Conservation (phyloP, 2,888 invertebrate species). For the Lymantria dispar region DNA sequence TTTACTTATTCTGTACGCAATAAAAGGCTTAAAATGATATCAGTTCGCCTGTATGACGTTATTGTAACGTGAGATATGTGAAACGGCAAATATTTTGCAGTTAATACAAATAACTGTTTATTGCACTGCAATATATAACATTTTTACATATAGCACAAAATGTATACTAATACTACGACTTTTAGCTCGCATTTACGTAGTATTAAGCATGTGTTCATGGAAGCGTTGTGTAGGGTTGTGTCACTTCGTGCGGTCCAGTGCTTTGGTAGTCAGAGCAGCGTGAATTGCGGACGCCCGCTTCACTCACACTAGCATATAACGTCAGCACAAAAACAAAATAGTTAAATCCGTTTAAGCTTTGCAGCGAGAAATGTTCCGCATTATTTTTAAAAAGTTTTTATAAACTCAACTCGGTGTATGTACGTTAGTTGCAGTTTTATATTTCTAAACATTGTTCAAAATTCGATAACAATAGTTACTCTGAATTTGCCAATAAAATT, state of each 20-base stretch:
- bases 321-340: constrained; percentile 25
- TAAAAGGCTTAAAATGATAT: no score
- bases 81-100: neutral
- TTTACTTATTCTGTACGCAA: no score
- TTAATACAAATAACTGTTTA: no score
- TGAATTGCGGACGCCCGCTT: constrained; percentile 53
- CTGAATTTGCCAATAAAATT: no score
- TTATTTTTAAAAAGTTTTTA: no score
- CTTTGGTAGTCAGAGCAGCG: constrained; percentile 48
- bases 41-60: no score
- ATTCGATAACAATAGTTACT: no score
- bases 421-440: no score
- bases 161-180: neutral
- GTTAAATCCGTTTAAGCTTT: constrained; percentile 21
- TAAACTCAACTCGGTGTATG: no score
- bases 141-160: neutral
- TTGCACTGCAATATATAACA: no score
- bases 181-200: neutral
- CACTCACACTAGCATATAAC: constrained; percentile 29
- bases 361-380: constrained; percentile 4
- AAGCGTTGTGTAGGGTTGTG: constrained; percentile 37
- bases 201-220: constrained; percentile 19
- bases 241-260: constrained; percentile 44
- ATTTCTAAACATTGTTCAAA: no score
- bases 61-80: no score